Percentiles rank a stretch among this genome's conserved stretches.
Evolutionary conservation across 2,888 invertebrate genomes (phyloP).

Genomic region (Tipula helvola): DNA sequence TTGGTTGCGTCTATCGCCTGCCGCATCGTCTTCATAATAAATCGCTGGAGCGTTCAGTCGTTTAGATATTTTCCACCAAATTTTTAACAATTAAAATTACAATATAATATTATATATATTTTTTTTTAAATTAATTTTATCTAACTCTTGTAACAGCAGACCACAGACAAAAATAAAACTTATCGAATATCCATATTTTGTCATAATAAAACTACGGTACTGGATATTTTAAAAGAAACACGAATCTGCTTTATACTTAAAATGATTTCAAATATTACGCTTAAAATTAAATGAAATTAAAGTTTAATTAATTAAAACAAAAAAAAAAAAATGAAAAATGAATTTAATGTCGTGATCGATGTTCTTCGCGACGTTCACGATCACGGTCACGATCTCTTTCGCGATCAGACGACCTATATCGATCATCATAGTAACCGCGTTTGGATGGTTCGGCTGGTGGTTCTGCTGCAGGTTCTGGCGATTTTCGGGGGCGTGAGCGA

Average conservation of each 20-base stretch:
- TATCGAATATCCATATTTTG: not conserved
- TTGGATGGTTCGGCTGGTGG: conserved; percentile 32
- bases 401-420: conserved; percentile 59
- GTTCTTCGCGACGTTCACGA: conserved; percentile 53
- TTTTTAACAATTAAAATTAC: not conserved
- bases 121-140: not conserved
- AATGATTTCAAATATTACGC: not conserved
- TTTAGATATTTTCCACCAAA: not conserved
- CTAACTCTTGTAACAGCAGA: not conserved
- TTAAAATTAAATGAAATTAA: not conserved
- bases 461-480: conserved; percentile 38
- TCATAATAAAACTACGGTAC: not conserved
- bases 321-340: not conserved
- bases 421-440: conserved; percentile 72
- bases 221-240: not conserved
- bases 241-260: conserved; percentile 4
- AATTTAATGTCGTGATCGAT: conserved; percentile 53
- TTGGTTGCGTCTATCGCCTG: not conserved
- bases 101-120: not conserved
- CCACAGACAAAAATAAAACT: not conserved
- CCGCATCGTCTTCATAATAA: not conserved
- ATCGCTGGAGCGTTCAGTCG: not conserved
- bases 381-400: conserved; percentile 55
- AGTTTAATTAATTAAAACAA: not conserved
- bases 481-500: conserved; percentile 40